phyloP scores from a whole-genome alignment of 2,797 vertebrate species.

The Lepus oiostolus region DNA sequence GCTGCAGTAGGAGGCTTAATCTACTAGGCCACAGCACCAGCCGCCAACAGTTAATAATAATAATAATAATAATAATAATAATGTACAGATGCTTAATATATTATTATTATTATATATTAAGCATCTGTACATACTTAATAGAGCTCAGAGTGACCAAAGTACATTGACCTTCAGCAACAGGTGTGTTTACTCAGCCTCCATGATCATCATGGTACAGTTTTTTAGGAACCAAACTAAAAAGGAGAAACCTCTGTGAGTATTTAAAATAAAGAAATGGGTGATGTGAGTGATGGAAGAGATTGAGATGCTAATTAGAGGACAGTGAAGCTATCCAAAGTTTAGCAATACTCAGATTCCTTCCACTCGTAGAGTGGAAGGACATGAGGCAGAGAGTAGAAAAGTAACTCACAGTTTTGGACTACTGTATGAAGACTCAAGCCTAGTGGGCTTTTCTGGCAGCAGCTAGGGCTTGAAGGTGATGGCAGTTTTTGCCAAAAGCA shows the following conservation, averaged over 20 bases:
- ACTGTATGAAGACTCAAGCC: neutral
- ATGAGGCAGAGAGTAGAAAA: no score
- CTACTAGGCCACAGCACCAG: no score
- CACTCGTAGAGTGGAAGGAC: neutral
- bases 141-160: constrained; percentile 12
- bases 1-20: no score
- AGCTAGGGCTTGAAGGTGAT: neutral
- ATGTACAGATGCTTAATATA: no score
- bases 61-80: no score
- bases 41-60: no score
- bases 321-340: neutral
- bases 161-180: neutral
- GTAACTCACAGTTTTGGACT: neutral
- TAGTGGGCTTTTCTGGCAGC: neutral
- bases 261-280: constrained; percentile 5
- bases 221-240: neutral
- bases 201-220: neutral
- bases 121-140: neutral
- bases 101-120: neutral
- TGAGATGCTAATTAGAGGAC: neutral
- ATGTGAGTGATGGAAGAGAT: neutral
- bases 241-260: neutral
- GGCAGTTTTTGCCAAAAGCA: neutral
- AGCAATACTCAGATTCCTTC: no score
- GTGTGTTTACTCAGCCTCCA: neutral